These are phyloP conservation scores for Styela clava DNA, from an alignment of 23 tunicate species.

Conservation along the genomic window DNA sequence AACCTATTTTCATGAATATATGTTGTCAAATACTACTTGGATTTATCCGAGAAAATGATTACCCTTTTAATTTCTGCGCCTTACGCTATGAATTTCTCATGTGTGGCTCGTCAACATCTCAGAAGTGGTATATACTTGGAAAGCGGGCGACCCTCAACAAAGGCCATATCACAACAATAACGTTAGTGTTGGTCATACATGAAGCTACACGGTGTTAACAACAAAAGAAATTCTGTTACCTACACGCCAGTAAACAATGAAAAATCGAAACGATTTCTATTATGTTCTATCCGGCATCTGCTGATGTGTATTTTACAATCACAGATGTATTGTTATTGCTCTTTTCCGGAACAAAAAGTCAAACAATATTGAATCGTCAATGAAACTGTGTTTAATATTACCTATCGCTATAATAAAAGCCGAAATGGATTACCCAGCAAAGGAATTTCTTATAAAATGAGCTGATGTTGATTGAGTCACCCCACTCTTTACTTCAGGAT, in stretches of 20 bases:
- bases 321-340: not conserved
- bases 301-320: not conserved
- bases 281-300: not conserved
- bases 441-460: too few relatives aligned
- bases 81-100: too few relatives aligned
- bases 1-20: too few relatives aligned
- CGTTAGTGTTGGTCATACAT: not conserved
- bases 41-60: too few relatives aligned
- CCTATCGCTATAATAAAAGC: not conserved
- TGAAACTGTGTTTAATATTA: not conserved
- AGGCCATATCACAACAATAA: not conserved
- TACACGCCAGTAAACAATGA: not conserved
- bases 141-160: not conserved
- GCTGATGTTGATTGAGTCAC: too few relatives aligned
- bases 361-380: not conserved
- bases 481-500: too few relatives aligned
- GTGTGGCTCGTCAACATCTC: too few relatives aligned
- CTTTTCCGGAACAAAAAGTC: not conserved
- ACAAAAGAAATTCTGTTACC: not conserved
- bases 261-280: not conserved
- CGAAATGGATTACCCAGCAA: too few relatives aligned
- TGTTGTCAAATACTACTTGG: too few relatives aligned
- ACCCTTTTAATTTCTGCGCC: too few relatives aligned
- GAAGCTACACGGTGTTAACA: not conserved
- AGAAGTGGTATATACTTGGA: too few relatives aligned